Percentiles rank a stretch among this genome's conserved stretches.
phyloP scores from a whole-genome alignment of 2,797 vertebrate species.

The Silurus lanzhouensis region DNA sequence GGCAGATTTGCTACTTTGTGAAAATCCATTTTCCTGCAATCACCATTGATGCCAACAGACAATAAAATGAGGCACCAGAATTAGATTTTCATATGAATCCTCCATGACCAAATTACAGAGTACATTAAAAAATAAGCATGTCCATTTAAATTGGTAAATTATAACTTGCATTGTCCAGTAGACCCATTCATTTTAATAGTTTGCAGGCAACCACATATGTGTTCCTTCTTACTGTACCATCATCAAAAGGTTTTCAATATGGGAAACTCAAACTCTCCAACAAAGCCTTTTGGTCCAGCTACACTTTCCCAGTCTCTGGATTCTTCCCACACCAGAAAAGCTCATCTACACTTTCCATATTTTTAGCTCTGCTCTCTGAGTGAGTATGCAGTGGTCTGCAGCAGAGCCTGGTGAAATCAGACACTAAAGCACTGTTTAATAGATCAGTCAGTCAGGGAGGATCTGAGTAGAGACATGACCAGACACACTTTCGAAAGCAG shows the following conservation, averaged over 20 bases:
- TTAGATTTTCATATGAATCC: conserved; percentile 5
- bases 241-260: not conserved
- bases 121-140: not conserved
- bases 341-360: conserved; percentile 50
- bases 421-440: conserved; percentile 44
- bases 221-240: not conserved
- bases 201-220: not conserved
- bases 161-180: conserved; percentile 11
- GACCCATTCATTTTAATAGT: not conserved
- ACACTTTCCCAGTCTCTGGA: conserved; percentile 32
- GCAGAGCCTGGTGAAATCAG: conserved; percentile 35
- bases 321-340: conserved; percentile 34
- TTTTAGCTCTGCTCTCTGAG: conserved; percentile 27
- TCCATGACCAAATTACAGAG: conserved; percentile 7
- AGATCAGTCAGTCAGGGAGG: conserved; percentile 37
- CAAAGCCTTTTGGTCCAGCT: conserved; percentile 42
- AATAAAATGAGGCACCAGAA: not conserved
- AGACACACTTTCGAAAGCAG: not conserved
- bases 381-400: conserved; percentile 20
- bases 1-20: not conserved
- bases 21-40: not conserved
- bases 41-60: not conserved
- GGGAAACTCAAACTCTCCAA: conserved; percentile 37
- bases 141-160: conserved; percentile 13
- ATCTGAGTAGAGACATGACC: conserved; percentile 15